A percentile compares a stretch with the other conserved stretches of the same genome.
These are phyloP conservation scores for Priocnemis perturbator DNA, from an alignment of 2,888 invertebrate species.

Conservation along the genomic window DNA sequence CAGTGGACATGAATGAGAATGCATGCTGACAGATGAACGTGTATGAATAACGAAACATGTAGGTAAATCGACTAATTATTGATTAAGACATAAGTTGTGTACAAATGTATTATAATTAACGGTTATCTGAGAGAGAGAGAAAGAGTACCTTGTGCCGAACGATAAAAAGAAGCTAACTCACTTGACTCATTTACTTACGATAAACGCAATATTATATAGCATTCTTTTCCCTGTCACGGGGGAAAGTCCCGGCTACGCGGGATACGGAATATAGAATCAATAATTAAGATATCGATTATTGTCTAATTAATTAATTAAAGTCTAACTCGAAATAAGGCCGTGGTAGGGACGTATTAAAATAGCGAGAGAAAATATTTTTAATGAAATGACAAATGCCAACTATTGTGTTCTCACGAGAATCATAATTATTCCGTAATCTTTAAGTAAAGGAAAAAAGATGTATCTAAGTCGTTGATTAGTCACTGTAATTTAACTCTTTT, in stretches of 20 bases:
- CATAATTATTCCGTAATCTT: conserved; percentile 68
- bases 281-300: conserved; percentile 65
- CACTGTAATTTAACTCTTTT: conserved; percentile 63
- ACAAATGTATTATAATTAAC: conserved; percentile 72
- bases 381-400: conserved; percentile 67
- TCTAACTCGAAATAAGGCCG: conserved; percentile 61
- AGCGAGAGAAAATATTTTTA: conserved; percentile 64
- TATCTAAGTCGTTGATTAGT: conserved; percentile 69
- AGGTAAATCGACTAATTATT: conserved; percentile 67
- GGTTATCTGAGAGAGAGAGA: conserved; percentile 67
- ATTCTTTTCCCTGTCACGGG: conserved; percentile 38
- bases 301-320: conserved; percentile 64
- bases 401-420: conserved; percentile 71
- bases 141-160: conserved; percentile 64
- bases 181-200: conserved; percentile 58
- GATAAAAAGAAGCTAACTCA: conserved; percentile 46
- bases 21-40: neutral
- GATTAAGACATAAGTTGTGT: conserved; percentile 71
- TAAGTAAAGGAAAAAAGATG: conserved; percentile 55
- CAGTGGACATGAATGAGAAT: neutral
- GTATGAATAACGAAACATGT: conserved; percentile 5
- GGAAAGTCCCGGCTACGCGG: conserved; percentile 19
- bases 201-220: conserved; percentile 61
- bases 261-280: conserved; percentile 50
- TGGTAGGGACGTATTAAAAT: conserved; percentile 61